Percentiles rank a stretch among this genome's conserved stretches.
Evolutionary conservation across 2,113 vertebrate genomes (phyloP).

Genomic region (Xiphias gladius): DNA sequence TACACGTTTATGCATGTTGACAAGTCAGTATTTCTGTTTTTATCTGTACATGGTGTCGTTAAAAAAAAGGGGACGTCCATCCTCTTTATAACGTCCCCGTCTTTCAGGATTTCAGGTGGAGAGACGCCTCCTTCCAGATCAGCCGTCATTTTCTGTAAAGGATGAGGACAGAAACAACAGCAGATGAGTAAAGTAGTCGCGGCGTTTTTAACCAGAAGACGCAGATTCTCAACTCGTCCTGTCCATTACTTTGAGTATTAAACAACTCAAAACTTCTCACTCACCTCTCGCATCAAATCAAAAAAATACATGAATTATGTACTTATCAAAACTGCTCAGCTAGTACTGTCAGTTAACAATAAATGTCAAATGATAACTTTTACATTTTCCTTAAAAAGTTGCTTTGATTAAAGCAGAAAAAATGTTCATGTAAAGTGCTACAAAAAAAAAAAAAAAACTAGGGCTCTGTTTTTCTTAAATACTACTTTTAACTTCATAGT

Average conservation of each 20-base stretch:
- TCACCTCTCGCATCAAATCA: background rate
- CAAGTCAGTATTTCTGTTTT: background rate
- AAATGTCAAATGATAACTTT: background rate
- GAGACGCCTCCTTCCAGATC: constrained; percentile 48
- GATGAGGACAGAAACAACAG: constrained; percentile 21
- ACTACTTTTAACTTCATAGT: background rate
- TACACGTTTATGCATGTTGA: background rate
- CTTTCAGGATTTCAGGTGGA: constrained; percentile 49
- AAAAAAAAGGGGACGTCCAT: background rate
- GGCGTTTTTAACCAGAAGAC: background rate
- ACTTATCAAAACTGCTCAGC: background rate
- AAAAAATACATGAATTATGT: background rate
- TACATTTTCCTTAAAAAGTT: background rate
- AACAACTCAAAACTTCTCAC: background rate
- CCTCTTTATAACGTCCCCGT: constrained; percentile 57
- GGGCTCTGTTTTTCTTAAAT: background rate
- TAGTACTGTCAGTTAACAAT: background rate
- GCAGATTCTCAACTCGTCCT: background rate
- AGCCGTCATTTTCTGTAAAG: constrained; percentile 62
- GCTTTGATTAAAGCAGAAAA: background rate
- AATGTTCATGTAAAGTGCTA: background rate
- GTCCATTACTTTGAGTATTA: background rate
- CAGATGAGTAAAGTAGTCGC: background rate
- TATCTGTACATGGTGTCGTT: background rate
- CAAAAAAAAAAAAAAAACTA: background rate